Conservation (phyloP, 2,888 invertebrate genomes). For the Acanthoscelides obtectus region DNA sequence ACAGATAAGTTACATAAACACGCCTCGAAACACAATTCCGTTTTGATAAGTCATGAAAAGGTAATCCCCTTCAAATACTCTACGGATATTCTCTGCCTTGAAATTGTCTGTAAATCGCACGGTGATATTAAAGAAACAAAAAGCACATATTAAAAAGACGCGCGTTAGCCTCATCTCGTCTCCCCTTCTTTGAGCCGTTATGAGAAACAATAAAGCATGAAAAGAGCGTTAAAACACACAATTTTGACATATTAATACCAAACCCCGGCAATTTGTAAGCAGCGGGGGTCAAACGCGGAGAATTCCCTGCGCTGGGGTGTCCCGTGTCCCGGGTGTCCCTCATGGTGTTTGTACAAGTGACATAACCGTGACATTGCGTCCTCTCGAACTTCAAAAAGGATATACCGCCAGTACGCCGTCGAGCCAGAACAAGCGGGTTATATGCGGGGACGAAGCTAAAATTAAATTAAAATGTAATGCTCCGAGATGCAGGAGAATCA, state of each 20-base stretch:
- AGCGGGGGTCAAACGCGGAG: constrained; percentile 35
- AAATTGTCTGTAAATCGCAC: background rate
- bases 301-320: constrained; percentile 8
- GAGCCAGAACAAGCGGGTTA: constrained; percentile 23
- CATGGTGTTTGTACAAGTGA: constrained; percentile 29
- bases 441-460: constrained; percentile 34
- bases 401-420: constrained; percentile 28
- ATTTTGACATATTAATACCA: constrained; percentile 33
- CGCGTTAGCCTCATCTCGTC: background rate
- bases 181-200: background rate
- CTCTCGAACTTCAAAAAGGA: constrained; percentile 35
- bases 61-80: background rate
- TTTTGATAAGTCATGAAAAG: background rate
- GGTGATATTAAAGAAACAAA: background rate
- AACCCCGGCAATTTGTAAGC: constrained; percentile 44
- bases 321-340: background rate
- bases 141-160: background rate
- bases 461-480: constrained; percentile 45
- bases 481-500: constrained; percentile 39
- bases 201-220: background rate
- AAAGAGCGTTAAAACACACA: constrained; percentile 2
- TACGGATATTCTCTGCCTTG: background rate
- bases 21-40: background rate
- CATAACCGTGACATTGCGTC: constrained; percentile 33
- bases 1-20: too few relatives aligned